Evolutionary conservation across 1,140 invertebrate genomes (phyloP).

Genomic region (Scaptomyza pallida): DNA sequence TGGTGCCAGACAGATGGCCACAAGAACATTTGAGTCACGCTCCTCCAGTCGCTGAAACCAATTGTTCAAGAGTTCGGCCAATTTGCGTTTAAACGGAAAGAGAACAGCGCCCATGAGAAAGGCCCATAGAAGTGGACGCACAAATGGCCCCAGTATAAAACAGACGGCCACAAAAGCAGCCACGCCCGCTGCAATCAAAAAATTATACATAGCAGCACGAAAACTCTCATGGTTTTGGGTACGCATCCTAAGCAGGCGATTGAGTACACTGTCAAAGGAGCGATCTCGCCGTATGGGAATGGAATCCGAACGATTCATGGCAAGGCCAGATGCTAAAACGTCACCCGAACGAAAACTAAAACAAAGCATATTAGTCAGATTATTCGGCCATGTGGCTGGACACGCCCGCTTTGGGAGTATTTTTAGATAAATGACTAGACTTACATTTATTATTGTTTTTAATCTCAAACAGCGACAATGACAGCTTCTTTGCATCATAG

Average conservation of each 20-base stretch:
- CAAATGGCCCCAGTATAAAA: slow-evolving; percentile 92
- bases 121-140: slow-evolving; percentile 97
- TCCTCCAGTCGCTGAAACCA: slow-evolving; percentile 88
- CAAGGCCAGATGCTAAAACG: not conserved
- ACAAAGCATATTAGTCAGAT: slow-evolving; percentile 17
- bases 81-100: slow-evolving; percentile 91
- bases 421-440: slow-evolving; percentile 30
- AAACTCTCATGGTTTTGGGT: slow-evolving; percentile 85
- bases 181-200: slow-evolving; percentile 89
- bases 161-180: slow-evolving; percentile 92
- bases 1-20: slow-evolving; percentile 89
- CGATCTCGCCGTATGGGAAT: slow-evolving; percentile 77
- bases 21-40: slow-evolving; percentile 86
- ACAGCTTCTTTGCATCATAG: slow-evolving; percentile 31
- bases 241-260: slow-evolving; percentile 70
- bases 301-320: slow-evolving; percentile 76
- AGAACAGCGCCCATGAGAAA: slow-evolving; percentile 94
- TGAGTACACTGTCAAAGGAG: slow-evolving; percentile 81
- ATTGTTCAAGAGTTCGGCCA: slow-evolving; percentile 87
- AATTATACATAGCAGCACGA: slow-evolving; percentile 94
- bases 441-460: slow-evolving; percentile 32
- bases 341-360: slow-evolving; percentile 10
- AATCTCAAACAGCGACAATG: not conserved
- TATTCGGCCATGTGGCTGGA: slow-evolving; percentile 28
- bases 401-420: slow-evolving; percentile 40